A percentile compares a stretch with the other conserved stretches of the same genome.
These are phyloP conservation scores for Larimichthys polyactis DNA, from an alignment of 2,113 vertebrate genomes.

Conservation along the genomic window DNA sequence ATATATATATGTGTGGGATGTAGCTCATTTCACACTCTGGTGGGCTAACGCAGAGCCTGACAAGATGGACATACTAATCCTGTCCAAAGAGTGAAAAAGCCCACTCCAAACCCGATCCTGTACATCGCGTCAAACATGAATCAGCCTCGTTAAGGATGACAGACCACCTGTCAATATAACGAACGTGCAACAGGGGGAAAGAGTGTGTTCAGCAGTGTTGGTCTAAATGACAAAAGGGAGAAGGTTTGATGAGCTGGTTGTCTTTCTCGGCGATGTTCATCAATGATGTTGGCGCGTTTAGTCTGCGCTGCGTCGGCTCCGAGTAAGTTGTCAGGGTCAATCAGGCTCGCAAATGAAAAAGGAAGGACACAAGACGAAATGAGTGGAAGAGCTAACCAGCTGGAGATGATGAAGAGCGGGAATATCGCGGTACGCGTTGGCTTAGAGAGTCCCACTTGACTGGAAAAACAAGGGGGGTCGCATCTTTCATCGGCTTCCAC, in stretches of 20 bases:
- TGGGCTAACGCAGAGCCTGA: constrained; percentile 3
- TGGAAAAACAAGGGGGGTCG: not conserved
- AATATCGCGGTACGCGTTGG: constrained; percentile 28
- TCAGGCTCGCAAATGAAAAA: constrained; percentile 73
- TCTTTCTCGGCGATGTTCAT: constrained; percentile 44
- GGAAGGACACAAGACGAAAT: constrained; percentile 65
- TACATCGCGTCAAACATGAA: constrained; percentile 40
- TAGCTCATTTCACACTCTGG: constrained; percentile 63
- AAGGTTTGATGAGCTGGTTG: constrained; percentile 60
- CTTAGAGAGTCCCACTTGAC: constrained; percentile 25
- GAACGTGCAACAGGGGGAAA: constrained; percentile 37
- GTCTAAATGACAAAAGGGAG: constrained; percentile 48
- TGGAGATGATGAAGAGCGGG: constrained; percentile 67
- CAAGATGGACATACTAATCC: constrained; percentile 42
- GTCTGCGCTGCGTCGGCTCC: no score
- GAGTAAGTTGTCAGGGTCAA: constrained; percentile 73
- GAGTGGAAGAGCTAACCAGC: constrained; percentile 63
- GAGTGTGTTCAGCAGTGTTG: constrained; percentile 51
- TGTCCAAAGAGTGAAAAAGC: not conserved
- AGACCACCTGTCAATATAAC: constrained; percentile 42
- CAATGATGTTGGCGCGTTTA: constrained; percentile 22
- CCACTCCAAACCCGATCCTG: not conserved
- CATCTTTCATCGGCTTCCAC: constrained; percentile 30
- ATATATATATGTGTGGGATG: not conserved
- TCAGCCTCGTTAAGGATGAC: constrained; percentile 57